Percentiles rank a stretch among this genome's conserved stretches.
These are phyloP conservation scores for Drosophila persimilis DNA, from an alignment of 1,140 invertebrate species.

Conservation along the genomic window DNA sequence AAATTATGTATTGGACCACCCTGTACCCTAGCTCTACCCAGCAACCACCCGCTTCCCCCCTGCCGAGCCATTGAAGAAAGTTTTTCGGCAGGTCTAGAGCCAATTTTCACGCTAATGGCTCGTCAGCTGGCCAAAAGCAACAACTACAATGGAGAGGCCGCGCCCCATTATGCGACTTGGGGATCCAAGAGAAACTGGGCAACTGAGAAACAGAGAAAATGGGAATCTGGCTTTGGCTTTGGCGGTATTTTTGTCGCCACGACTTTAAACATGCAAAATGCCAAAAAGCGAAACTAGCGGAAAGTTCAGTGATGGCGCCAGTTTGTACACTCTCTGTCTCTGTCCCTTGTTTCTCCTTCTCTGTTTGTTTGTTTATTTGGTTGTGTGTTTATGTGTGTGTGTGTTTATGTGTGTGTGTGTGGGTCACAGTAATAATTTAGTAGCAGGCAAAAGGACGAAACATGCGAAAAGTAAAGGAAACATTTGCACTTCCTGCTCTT, in stretches of 20 bases:
- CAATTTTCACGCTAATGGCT: slow-evolving; percentile 75
- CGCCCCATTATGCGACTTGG: slow-evolving; percentile 58
- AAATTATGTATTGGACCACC: slow-evolving; percentile 77
- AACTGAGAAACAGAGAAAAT: not conserved
- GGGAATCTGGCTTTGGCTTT: slow-evolving; percentile 4
- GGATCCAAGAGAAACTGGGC: slow-evolving; percentile 7
- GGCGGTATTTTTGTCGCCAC: slow-evolving; percentile 29
- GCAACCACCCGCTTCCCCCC: not conserved
- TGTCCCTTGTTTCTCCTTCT: not conserved
- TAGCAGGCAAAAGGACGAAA: slow-evolving; percentile 66
- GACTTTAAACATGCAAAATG: slow-evolving; percentile 76
- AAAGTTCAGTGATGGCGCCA: slow-evolving; percentile 52
- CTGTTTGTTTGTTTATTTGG: slow-evolving; percentile 2
- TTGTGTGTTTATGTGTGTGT: slow-evolving; percentile 8
- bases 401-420: slow-evolving; percentile 28
- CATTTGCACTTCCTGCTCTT: slow-evolving; percentile 78
- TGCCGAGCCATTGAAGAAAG: slow-evolving; percentile 47
- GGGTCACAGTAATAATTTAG: slow-evolving; percentile 75
- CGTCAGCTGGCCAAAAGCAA: slow-evolving; percentile 62
- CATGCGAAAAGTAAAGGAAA: slow-evolving; percentile 69
- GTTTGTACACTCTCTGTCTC: slow-evolving; percentile 24
- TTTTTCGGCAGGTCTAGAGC: slow-evolving; percentile 67
- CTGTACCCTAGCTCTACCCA: slow-evolving; percentile 8
- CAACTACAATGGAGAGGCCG: slow-evolving; percentile 33
- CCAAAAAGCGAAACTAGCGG: slow-evolving; percentile 64